phyloP scores from a whole-genome alignment of 1,140 invertebrate genomes.

The Vanessa atalanta region DNA sequence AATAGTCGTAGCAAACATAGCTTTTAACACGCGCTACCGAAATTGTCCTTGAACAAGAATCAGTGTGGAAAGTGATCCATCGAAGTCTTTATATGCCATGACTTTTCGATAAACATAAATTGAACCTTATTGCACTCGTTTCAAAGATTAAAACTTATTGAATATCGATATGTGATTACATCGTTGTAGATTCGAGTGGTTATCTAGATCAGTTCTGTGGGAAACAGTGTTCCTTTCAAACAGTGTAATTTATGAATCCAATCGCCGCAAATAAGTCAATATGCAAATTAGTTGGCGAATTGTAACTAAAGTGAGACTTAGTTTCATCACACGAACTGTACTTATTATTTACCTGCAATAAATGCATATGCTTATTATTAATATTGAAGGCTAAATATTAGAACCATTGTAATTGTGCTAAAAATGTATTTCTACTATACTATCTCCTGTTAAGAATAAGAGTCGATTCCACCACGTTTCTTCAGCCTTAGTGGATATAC shows the following conservation, averaged over 20 bases:
- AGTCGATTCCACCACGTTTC: too few species aligned
- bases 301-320: conserved; percentile 3
- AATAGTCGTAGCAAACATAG: background rate
- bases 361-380: background rate
- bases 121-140: background rate
- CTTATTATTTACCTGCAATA: conserved; percentile 6
- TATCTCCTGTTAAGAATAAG: too few species aligned
- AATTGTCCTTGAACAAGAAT: conserved; percentile 19
- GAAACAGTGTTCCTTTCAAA: conserved; percentile 66
- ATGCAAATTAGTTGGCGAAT: conserved; percentile 36
- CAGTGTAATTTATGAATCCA: conserved; percentile 49
- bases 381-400: too few species aligned
- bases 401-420: too few species aligned
- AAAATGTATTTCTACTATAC: too few species aligned
- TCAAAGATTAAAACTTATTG: background rate
- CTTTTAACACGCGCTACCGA: conserved; percentile 7
- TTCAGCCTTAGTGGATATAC: too few species aligned
- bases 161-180: background rate
- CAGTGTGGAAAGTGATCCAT: conserved; percentile 15
- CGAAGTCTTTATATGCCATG: background rate
- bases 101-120: background rate
- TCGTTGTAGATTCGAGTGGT: background rate
- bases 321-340: conserved; percentile 21
- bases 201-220: conserved; percentile 47
- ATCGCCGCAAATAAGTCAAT: conserved; percentile 37